Conservation (phyloP, 1,140 invertebrate species). For the Palaemon carinicauda region DNA sequence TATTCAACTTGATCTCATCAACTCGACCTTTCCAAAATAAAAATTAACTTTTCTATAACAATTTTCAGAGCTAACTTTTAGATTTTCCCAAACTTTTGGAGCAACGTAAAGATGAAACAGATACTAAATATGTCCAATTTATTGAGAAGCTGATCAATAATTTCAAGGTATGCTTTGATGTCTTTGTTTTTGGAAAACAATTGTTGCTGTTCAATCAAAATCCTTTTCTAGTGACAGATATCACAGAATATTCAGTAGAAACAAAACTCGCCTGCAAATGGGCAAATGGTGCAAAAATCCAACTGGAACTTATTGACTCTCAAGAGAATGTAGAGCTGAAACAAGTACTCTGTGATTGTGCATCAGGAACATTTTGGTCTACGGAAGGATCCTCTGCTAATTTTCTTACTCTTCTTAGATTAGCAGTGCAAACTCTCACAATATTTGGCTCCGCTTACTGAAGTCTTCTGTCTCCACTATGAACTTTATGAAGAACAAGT, state of each 20-base stretch:
- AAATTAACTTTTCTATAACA: not conserved
- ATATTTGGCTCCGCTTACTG: conserved; percentile 3
- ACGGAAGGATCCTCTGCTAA: conserved; percentile 1
- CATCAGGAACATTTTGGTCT: not conserved
- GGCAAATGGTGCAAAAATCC: conserved; percentile 3
- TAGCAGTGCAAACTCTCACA: conserved; percentile 19
- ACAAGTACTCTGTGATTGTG: not conserved
- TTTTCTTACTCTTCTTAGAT: conserved; percentile 5
- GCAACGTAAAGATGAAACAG: no score
- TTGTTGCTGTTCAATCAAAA: conserved; percentile 12
- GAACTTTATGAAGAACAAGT: not conserved
- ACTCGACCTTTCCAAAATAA: conserved; percentile 11
- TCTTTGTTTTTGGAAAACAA: conserved; percentile 5
- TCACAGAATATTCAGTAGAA: not conserved
- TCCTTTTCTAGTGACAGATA: conserved; percentile 6
- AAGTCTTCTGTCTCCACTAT: not conserved
- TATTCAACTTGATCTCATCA: conserved; percentile 9
- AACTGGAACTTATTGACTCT: conserved; percentile 11
- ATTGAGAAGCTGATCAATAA: no score
- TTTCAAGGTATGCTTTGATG: no score
- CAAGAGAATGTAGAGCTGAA: conserved; percentile 25
- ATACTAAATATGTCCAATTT: no score
- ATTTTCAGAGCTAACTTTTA: conserved; percentile 10
- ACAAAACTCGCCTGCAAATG: conserved; percentile 4
- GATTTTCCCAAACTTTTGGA: conserved; percentile 25